phyloP scores from a whole-genome alignment of 2,113 vertebrate species.

The Actenoides hombroni region DNA sequence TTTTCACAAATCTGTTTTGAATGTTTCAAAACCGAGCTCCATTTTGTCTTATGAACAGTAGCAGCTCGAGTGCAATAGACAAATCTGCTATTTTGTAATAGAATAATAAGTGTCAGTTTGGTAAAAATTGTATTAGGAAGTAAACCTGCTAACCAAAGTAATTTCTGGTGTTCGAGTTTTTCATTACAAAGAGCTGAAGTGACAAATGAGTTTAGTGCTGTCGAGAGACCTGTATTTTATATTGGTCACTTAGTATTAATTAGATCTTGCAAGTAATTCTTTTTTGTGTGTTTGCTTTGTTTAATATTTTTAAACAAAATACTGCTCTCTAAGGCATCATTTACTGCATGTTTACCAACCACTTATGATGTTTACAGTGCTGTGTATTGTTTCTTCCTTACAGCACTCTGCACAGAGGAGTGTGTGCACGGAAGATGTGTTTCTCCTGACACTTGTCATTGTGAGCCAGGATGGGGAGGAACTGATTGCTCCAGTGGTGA shows the following conservation, averaged over 20 bases:
- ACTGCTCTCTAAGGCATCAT: neutral
- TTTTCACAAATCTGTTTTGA: neutral
- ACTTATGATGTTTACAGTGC: neutral
- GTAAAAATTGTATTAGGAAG: neutral
- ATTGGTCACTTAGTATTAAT: constrained; percentile 51
- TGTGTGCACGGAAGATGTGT: constrained; percentile 94
- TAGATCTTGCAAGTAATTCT: neutral
- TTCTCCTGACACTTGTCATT: constrained; percentile 96
- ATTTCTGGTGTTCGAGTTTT: neutral
- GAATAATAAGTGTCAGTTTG: constrained; percentile 61
- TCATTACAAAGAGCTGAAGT: neutral
- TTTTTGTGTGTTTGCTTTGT: neutral
- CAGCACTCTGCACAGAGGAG: constrained; percentile 95
- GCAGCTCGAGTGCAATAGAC: neutral
- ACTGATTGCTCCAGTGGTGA: constrained; percentile 98
- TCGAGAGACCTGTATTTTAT: constrained; percentile 1
- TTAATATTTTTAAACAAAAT: constrained; percentile 22
- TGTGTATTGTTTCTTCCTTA: neutral
- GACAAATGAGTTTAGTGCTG: constrained; percentile 5
- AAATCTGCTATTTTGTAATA: constrained; percentile 60
- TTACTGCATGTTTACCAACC: neutral
- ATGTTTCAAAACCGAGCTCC: neutral
- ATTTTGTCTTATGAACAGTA: constrained; percentile 10
- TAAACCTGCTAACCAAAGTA: constrained; percentile 31
- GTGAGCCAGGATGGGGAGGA: constrained; percentile 97